These are phyloP conservation scores for Tragelaphus buxtoni DNA, from an alignment of 2,113 vertebrate genomes.

Conservation along the genomic window DNA sequence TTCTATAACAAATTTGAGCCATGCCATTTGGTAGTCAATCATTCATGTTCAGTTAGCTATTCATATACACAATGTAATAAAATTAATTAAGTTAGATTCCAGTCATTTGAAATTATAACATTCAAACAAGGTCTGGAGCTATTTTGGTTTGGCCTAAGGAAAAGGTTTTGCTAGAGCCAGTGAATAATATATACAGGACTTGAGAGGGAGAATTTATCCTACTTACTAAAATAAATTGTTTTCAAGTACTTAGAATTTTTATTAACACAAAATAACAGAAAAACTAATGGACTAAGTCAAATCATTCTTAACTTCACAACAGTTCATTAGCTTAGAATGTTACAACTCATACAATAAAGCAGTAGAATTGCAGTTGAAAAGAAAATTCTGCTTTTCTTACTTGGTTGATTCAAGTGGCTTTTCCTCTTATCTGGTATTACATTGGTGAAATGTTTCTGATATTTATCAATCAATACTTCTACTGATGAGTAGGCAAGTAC, in stretches of 20 bases:
- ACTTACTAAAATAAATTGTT: slow-evolving; percentile 27
- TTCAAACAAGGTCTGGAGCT: not conserved
- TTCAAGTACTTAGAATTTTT: slow-evolving; percentile 18
- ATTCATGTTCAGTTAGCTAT: not conserved
- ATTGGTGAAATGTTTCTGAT: not conserved
- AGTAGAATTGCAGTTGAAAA: not conserved
- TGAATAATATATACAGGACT: not conserved
- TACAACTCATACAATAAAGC: not conserved
- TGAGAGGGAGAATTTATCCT: not conserved
- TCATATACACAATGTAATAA: not conserved
- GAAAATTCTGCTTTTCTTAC: not conserved
- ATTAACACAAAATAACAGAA: slow-evolving; percentile 36
- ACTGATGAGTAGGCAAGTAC: not conserved
- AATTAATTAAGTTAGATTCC: not conserved
- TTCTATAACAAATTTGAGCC: not conserved
- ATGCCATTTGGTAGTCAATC: not conserved
- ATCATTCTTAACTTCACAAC: not conserved
- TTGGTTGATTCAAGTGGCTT: slow-evolving; percentile 9
- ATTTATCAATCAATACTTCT: not conserved
- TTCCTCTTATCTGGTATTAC: not conserved
- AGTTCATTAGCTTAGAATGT: slow-evolving; percentile 6
- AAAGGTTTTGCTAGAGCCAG: not conserved
- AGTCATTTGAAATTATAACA: not conserved
- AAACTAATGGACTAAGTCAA: slow-evolving; percentile 22
- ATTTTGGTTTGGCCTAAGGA: not conserved